Percentiles rank a stretch among this genome's conserved stretches.
Evolutionary conservation across 2,797 vertebrate species (phyloP).

Genomic region (Propithecus perrieri): DNA sequence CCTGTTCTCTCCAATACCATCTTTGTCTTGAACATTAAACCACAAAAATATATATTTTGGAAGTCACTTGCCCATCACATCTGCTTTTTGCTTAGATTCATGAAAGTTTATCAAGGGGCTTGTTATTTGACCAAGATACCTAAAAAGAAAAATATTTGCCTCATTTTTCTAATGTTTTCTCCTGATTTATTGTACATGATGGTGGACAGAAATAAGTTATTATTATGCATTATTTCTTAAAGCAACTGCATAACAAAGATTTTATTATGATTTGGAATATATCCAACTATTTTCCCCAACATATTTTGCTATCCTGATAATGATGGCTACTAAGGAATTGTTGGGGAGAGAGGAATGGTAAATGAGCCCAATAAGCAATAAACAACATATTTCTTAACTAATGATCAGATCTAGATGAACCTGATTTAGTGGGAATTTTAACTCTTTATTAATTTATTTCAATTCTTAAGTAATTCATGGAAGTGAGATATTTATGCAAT

Average conservation of each 20-base stretch:
- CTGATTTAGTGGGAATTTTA: not conserved
- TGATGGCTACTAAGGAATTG: not conserved
- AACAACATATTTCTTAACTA: not conserved
- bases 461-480: not conserved
- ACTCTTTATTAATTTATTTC: not conserved
- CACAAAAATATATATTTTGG: not conserved
- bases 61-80: not conserved
- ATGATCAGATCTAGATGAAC: not conserved
- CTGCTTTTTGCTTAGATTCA: not conserved
- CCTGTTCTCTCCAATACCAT: not conserved
- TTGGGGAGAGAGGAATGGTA: not conserved
- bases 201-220: not conserved
- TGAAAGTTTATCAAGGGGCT: not conserved
- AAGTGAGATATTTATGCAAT: not conserved
- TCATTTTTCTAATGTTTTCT: not conserved
- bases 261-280: not conserved
- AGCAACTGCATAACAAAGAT: not conserved
- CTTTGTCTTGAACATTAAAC: not conserved
- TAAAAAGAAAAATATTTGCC: not conserved
- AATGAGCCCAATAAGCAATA: not conserved
- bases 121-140: not conserved
- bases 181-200: not conserved
- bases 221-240: not conserved
- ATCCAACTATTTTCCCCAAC: not conserved
- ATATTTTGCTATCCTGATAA: not conserved